Evolutionary conservation across 2,888 invertebrate species (phyloP).

Genomic region (Tenthredo amoena): DNA sequence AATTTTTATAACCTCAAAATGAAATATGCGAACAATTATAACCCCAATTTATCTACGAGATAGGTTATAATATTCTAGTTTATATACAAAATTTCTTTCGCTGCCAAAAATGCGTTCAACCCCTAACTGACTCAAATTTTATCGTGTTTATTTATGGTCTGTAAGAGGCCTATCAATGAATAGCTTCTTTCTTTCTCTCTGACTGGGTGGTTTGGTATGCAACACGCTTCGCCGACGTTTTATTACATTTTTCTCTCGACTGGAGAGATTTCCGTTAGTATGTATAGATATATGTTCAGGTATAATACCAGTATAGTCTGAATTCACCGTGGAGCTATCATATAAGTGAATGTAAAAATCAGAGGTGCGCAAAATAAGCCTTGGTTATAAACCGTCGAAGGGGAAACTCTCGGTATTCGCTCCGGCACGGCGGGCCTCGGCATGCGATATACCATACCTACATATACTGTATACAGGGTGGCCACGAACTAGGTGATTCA

Average conservation of each 20-base stretch:
- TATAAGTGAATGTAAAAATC: slow-evolving; percentile 17
- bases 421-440: not conserved
- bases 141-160: not conserved
- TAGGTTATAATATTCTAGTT: not conserved
- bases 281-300: not conserved
- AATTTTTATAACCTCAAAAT: not conserved
- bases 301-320: not conserved
- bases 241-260: not conserved
- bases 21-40: too few species aligned
- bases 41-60: too few species aligned
- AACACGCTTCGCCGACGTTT: slow-evolving; percentile 24
- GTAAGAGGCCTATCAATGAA: not conserved
- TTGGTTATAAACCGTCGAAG: not conserved
- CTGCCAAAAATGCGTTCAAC: not conserved
- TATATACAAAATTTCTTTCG: not conserved
- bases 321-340: not conserved
- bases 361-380: slow-evolving; percentile 7
- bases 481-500: too few species aligned
- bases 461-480: not conserved
- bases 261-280: not conserved
- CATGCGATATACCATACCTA: not conserved
- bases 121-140: not conserved
- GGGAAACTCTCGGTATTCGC: not conserved
- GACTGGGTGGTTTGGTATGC: not conserved
- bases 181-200: not conserved